Percentiles rank a stretch among this genome's conserved stretches.
phyloP scores from a whole-genome alignment of 1,140 invertebrate species.

The Drosophila littoralis region DNA sequence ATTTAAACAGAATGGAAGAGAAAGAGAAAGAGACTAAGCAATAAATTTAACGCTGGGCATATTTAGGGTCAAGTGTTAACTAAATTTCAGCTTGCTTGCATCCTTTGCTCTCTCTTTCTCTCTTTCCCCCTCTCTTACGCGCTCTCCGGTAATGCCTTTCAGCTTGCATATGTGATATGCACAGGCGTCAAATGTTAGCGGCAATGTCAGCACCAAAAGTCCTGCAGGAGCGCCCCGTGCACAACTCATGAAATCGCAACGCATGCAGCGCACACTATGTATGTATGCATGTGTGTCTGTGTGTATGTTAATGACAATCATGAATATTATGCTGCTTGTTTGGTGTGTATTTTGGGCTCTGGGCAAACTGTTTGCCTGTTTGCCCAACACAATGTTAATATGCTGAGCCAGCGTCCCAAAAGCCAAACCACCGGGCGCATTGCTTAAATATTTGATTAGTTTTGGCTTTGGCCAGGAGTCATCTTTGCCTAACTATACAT shows the following conservation, averaged over 20 bases:
- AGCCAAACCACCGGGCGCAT: slow-evolving; percentile 21
- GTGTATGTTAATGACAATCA: slow-evolving; percentile 73
- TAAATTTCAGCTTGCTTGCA: not conserved
- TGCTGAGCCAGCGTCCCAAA: slow-evolving; percentile 28
- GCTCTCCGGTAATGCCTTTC: slow-evolving; percentile 6
- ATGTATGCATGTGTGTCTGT: slow-evolving; percentile 2
- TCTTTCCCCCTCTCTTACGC: not conserved
- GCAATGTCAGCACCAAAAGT: slow-evolving; percentile 39
- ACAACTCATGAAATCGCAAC: slow-evolving; percentile 49
- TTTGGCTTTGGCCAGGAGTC: slow-evolving; percentile 17
- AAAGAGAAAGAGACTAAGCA: not conserved
- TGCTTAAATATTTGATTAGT: slow-evolving; percentile 77
- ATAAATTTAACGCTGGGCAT: slow-evolving; percentile 2
- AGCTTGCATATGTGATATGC: slow-evolving; percentile 45
- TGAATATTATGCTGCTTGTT: slow-evolving; percentile 74
- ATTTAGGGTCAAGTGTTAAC: not conserved
- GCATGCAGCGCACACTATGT: slow-evolving; percentile 3
- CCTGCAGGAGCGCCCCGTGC: slow-evolving; percentile 32
- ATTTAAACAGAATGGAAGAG: not conserved
- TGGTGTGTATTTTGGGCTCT: slow-evolving; percentile 24
- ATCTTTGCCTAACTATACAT: not conserved
- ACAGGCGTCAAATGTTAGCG: slow-evolving; percentile 62
- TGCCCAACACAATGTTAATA: slow-evolving; percentile 67
- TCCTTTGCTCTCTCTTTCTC: not conserved
- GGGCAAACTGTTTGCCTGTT: slow-evolving; percentile 62